Evolutionary conservation across 2,113 vertebrate species (phyloP), one percentile per base, ranked within the genome.

Genomic region (Xenopus borealis): DNA sequence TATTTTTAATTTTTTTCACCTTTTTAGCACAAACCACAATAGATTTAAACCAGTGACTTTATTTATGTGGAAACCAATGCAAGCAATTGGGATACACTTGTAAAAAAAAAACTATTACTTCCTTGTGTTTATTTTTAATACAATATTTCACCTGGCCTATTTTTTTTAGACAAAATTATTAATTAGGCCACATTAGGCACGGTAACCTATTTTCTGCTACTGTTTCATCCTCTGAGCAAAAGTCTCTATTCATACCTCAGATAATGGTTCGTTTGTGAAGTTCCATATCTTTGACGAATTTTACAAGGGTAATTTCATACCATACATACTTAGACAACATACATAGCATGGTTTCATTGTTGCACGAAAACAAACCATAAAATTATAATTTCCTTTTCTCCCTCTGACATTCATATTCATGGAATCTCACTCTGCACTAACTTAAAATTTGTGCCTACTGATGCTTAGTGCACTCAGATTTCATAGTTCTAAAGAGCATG

Each of bases 381-480:
- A 78, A 69, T 1, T 10, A 75, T 13, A 12, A 18, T 75, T 73
- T 66, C 47, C 44, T 20, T 50, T 50, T 50, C 14, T 63, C 30
- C 80, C 69, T 66, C 27, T 23, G 46, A 68, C 66, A 20, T 72
- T 16, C 2, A 70, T 73, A 79, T 80, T 16, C 47, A 64, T 65
- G 57, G 76, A 79, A 58, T 10, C 33, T 52, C 47, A 80, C 80
- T 59, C 50, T 66, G 75, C 84, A 83, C 81, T 78, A 85, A 84
- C 66, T 82, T 82, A 81, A 74, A 79, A 7, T 6, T 46, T 72
- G 74, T 76, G 61, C 14, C 81, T 78, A 67, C 59, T 72, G 64
- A 65, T 80, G 66, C 64, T 83, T 75, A 78, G 58, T 81, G 72
- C 76, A 77, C 82, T 86, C 79, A 82, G 85, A 87, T 81, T 68